phyloP scores from a whole-genome alignment of 2,888 invertebrate genomes.

The Machimus atricapillus region DNA sequence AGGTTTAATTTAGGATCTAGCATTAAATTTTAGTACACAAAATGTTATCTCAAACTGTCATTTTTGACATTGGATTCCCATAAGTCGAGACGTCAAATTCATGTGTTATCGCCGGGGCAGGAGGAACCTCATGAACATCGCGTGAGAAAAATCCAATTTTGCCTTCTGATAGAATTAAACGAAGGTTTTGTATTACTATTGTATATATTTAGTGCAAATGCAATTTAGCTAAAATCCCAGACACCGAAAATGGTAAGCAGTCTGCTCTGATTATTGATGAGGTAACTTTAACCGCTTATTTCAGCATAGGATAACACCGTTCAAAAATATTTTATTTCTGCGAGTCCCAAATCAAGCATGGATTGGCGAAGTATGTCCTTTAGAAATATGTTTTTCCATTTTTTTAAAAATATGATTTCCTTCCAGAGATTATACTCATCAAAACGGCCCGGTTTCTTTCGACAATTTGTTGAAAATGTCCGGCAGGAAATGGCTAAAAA shows the following conservation, averaged over 20 bases:
- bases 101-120: neutral
- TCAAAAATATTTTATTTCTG: neutral
- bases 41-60: neutral
- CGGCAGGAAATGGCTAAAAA: slow-evolving; percentile 94
- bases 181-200: neutral
- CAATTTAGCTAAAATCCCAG: neutral
- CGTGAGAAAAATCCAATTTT: neutral
- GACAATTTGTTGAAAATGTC: slow-evolving; percentile 89
- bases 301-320: neutral
- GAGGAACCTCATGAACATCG: neutral
- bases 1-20: neutral
- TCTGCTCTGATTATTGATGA: neutral
- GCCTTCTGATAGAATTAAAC: neutral
- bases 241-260: neutral
- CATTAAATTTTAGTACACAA: neutral
- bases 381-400: neutral
- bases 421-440: slow-evolving; percentile 28
- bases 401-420: neutral
- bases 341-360: neutral
- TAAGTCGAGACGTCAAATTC: neutral
- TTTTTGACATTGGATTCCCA: neutral
- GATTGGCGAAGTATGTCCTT: neutral
- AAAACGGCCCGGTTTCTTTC: slow-evolving; percentile 77
- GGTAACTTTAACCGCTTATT: neutral
- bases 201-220: neutral